These are phyloP conservation scores for Agonopterix alstromeriana DNA, from an alignment of 2,888 invertebrate species.

Conservation along the genomic window DNA sequence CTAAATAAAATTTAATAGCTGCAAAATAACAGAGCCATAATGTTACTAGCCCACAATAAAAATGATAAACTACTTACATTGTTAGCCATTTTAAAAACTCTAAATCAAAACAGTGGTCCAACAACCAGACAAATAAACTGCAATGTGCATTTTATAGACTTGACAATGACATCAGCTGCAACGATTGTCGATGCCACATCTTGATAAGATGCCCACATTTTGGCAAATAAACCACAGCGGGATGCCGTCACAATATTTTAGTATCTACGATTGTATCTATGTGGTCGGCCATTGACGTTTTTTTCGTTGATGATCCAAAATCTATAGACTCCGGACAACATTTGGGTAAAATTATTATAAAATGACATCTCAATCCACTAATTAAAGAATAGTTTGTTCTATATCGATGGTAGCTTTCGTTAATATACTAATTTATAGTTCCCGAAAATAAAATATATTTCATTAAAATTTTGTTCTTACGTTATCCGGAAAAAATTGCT, in stretches of 20 bases:
- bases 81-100: slow-evolving; percentile 9
- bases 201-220: slow-evolving; percentile 72
- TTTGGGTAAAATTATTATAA: too few relatives aligned
- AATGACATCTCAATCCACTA: too few relatives aligned
- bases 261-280: slow-evolving; percentile 58
- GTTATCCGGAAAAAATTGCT: too few relatives aligned
- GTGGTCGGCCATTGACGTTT: slow-evolving; percentile 31
- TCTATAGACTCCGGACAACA: not conserved
- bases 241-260: slow-evolving; percentile 74
- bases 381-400: too few relatives aligned
- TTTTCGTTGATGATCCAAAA: not conserved
- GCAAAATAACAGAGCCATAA: slow-evolving; percentile 5
- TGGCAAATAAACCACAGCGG: slow-evolving; percentile 71
- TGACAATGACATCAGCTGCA: slow-evolving; percentile 59
- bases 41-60: slow-evolving; percentile 23
- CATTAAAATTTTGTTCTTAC: too few relatives aligned
- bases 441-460: too few relatives aligned
- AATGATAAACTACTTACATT: slow-evolving; percentile 27
- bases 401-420: too few relatives aligned
- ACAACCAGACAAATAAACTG: slow-evolving; percentile 24
- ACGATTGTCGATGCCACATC: slow-evolving; percentile 44
- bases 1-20: slow-evolving; percentile 21
- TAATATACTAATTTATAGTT: too few relatives aligned
- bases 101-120: slow-evolving; percentile 13
- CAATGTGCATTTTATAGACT: slow-evolving; percentile 45